Evolutionary conservation across 2,888 invertebrate genomes (phyloP), one percentile per base, ranked within the genome.

Genomic region (Parnassius glacialis): DNA sequence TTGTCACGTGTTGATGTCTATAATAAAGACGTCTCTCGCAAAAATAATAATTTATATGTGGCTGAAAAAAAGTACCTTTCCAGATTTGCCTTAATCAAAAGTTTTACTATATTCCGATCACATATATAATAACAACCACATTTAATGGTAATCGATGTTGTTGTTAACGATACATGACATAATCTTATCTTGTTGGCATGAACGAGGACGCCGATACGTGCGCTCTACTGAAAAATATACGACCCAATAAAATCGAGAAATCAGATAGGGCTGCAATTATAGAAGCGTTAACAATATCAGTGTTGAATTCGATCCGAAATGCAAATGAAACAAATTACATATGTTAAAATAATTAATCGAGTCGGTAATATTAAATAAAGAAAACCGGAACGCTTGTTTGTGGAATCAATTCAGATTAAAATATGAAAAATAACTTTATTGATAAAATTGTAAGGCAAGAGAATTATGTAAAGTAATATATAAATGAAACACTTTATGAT

Each of bases 131-230:
- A 59, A 48, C 53, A 13, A 51, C 51, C 34, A 47, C 44, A 59
- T 65, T 56, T 63, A 63, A 57, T 59, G 48, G 52, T 63, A 63
- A 63, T 59, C 63, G 63, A 48, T 48, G 59, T 63, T 63, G 52
- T 63, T 59, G 58, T 58, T 59, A 61, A 61, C 54, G 47, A 61
- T 64, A 64, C 62, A 64, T 56, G 65, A 64, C 65, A 62, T 43
- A 67, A 67, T 67, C 67, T 67, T 67, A 67, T 67, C 67, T 58
- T 54, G 62, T 54, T 58, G 57, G n/a, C 47, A 57, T 61, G 57
- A 57, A 65, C 62, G 59, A 34, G 51, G 50, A 55, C 54, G 51
- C 43, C 13, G 62, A 62, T 65, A 62, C 57, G 54, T 41, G 51
- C 48, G 48, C 52, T 20, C 34, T 11, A 55, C 41, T 45, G 59